Conservation (phyloP, 2,113 vertebrate species). For the Harpagus bidentatus region DNA sequence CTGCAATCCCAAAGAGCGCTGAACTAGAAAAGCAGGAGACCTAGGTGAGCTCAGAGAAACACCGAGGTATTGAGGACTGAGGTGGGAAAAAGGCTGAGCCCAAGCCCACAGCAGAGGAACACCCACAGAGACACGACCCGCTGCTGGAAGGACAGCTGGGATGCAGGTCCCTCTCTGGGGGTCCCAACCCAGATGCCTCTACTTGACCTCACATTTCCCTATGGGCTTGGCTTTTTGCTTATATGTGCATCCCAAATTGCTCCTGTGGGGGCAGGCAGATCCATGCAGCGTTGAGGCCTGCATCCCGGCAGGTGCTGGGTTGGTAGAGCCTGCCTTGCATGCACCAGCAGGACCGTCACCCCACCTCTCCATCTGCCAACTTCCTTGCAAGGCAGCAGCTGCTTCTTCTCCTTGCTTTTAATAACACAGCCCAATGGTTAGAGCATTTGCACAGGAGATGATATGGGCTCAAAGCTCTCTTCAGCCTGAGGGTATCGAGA, state of each 20-base stretch:
- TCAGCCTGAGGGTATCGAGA: not conserved
- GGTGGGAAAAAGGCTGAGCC: not conserved
- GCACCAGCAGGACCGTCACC: not conserved
- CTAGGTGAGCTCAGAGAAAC: not conserved
- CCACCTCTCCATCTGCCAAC: not conserved
- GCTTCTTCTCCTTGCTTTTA: not conserved
- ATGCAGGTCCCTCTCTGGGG: not conserved
- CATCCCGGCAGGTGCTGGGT: fast-evolving
- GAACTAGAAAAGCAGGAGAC: not conserved
- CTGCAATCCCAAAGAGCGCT: not conserved
- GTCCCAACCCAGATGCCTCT: not conserved
- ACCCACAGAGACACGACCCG: not conserved
- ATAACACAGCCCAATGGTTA: not conserved
- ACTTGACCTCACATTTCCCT: not conserved
- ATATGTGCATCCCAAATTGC: not conserved
- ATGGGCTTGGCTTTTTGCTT: not conserved
- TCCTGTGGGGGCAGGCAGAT: not conserved
- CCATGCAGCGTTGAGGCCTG: fast-evolving
- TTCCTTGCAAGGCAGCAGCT: not conserved
- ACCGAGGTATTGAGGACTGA: not conserved
- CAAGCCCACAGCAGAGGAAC: not conserved
- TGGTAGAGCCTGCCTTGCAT: not conserved
- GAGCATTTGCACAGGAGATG: not conserved
- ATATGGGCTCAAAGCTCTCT: not conserved
- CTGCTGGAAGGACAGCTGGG: not conserved